These are phyloP conservation scores for Caenorhabditis angaria DNA, from an alignment of 2,888 invertebrate species.

Conservation along the genomic window DNA sequence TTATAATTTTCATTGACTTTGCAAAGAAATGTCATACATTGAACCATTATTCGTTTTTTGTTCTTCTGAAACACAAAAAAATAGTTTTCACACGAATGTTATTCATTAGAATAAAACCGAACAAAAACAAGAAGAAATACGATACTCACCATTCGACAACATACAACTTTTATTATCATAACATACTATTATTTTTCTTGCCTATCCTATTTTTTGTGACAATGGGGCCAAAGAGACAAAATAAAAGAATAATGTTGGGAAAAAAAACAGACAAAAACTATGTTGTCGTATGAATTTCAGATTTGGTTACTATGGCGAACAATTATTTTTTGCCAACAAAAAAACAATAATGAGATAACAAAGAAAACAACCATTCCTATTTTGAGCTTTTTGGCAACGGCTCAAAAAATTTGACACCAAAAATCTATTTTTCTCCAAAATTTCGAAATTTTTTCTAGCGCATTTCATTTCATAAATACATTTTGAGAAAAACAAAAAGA, in stretches of 20 bases:
- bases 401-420: no score
- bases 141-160: slow-evolving; percentile 2
- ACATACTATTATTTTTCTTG: background rate
- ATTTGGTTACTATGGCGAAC: background rate
- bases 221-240: background rate
- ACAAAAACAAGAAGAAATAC: background rate
- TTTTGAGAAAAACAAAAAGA: no score
- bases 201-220: background rate
- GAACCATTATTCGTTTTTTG: background rate
- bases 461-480: no score
- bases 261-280: background rate
- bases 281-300: background rate
- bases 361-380: background rate
- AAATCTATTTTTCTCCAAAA: no score
- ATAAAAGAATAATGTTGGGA: no score
- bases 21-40: background rate
- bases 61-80: background rate
- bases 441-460: no score
- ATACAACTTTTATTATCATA: background rate
- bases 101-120: background rate
- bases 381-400: no score
- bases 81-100: no score
- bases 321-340: background rate
- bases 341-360: background rate
- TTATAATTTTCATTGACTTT: background rate